Conservation (phyloP, 2,888 invertebrate species). For the Scaptomyza flava region DNA sequence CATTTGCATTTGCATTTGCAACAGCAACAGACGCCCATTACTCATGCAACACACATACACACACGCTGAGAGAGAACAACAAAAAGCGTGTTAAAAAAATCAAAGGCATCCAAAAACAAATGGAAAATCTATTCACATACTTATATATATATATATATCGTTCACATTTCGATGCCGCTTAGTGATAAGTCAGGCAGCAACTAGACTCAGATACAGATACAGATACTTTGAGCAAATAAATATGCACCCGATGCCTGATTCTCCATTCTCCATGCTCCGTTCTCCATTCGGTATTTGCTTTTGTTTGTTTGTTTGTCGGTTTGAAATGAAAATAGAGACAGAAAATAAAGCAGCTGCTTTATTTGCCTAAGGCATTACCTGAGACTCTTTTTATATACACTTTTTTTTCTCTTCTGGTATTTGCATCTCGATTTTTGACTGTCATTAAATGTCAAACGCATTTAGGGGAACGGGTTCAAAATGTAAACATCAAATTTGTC, state of each 20-base stretch:
- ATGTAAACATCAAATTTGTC: background rate
- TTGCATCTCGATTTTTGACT: background rate
- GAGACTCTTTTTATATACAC: slow-evolving; percentile 1
- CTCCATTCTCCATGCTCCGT: background rate
- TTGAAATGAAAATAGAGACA: slow-evolving; percentile 65
- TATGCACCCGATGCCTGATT: slow-evolving; percentile 53
- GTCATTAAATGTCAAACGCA: slow-evolving; percentile 23
- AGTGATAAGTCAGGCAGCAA: slow-evolving; percentile 58
- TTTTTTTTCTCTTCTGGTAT: background rate
- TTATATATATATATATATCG: slow-evolving; percentile 62
- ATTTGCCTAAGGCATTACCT: slow-evolving; percentile 40
- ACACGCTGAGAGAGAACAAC: slow-evolving; percentile 5
- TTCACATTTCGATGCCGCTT: slow-evolving; percentile 73
- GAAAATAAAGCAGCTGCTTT: slow-evolving; percentile 45
- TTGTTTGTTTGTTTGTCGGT: slow-evolving; percentile 35
- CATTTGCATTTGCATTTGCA: slow-evolving; percentile 61
- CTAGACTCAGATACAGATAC: slow-evolving; percentile 33
- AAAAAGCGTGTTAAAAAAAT: slow-evolving; percentile 16
- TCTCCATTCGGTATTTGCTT: slow-evolving; percentile 13
- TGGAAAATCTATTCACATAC: slow-evolving; percentile 56
- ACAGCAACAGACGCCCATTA: slow-evolving; percentile 56
- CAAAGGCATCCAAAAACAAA: slow-evolving; percentile 31
- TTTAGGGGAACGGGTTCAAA: background rate
- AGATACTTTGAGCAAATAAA: slow-evolving; percentile 76
- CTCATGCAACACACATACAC: slow-evolving; percentile 63